phyloP scores from a whole-genome alignment of 37 sponge, comb jelly and placozoan species.

The Halisarca cf. caerulea region DNA sequence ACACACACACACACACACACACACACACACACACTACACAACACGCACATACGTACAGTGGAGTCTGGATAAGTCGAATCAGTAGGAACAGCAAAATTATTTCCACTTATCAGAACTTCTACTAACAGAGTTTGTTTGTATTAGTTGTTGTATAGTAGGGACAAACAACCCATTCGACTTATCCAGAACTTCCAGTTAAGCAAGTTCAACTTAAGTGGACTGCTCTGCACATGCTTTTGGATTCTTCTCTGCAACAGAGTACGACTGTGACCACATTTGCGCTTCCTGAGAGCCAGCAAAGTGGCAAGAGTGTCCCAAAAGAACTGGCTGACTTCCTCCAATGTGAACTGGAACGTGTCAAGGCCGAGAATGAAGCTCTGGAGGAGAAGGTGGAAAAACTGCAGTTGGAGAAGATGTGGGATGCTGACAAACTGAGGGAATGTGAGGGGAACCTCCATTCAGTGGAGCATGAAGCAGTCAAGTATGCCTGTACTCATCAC shows the following conservation, averaged over 20 bases:
- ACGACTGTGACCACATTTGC: not conserved
- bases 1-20: not conserved
- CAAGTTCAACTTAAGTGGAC: too few relatives aligned
- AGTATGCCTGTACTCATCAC: not conserved
- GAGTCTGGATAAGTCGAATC: too few relatives aligned
- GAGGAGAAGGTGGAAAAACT: conserved; percentile 52
- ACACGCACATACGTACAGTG: too few relatives aligned
- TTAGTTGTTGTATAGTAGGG: too few relatives aligned
- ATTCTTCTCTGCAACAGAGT: too few relatives aligned
- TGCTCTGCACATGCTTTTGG: too few relatives aligned
- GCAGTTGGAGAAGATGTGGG: conserved; percentile 60
- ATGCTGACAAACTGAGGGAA: conserved; percentile 64
- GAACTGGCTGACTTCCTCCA: conserved; percentile 9
- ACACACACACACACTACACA: too few relatives aligned
- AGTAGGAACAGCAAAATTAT: too few relatives aligned
- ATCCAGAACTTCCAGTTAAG: too few relatives aligned
- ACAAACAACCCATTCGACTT: too few relatives aligned
- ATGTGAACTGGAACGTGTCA: not conserved
- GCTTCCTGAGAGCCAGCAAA: not conserved
- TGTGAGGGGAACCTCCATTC: conserved; percentile 52
- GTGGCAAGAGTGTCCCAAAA: not conserved
- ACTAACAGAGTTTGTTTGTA: too few relatives aligned
- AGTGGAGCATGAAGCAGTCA: conserved; percentile 47
- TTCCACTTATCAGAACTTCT: too few relatives aligned
- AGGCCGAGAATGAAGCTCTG: not conserved